phyloP scores from a whole-genome alignment of 2,113 vertebrate species.

The Acrocephalus kingi region DNA sequence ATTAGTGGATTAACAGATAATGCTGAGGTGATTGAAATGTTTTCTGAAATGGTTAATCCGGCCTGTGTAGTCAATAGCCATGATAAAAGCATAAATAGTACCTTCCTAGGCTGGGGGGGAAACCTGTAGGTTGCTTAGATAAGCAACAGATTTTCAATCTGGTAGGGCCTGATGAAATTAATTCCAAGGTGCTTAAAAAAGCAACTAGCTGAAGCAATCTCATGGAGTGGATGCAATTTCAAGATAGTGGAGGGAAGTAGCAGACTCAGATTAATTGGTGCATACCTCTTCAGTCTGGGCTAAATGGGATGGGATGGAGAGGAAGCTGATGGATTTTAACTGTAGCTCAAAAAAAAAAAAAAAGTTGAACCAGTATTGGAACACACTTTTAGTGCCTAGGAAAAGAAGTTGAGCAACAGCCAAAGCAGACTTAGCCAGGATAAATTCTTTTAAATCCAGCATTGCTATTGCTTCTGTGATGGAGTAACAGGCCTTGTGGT shows the following conservation, averaged over 20 bases:
- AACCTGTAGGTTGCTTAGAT: not conserved
- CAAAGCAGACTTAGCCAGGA: not conserved
- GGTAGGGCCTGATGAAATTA: not conserved
- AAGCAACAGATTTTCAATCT: not conserved
- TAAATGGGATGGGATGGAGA: not conserved
- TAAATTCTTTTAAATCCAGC: not conserved
- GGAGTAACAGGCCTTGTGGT: not conserved
- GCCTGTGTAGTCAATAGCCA: not conserved
- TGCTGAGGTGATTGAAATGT: not conserved
- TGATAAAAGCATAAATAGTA: not conserved
- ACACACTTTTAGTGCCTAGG: not conserved
- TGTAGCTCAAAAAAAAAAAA: constrained; percentile 36
- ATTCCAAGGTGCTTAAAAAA: not conserved
- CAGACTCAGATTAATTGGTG: not conserved
- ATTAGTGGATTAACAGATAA: not conserved
- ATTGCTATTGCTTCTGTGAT: not conserved
- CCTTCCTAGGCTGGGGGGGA: not conserved
- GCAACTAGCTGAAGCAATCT: not conserved
- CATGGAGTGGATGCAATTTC: not conserved
- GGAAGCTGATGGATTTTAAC: not conserved
- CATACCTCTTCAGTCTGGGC: not conserved
- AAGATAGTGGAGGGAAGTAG: not conserved
- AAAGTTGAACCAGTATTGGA: not conserved
- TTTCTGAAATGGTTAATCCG: not conserved
- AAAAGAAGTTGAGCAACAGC: not conserved